Percentiles rank a stretch among this genome's conserved stretches.
phyloP scores from a whole-genome alignment of 2,113 vertebrate species.

The Hyperoodon ampullatus region DNA sequence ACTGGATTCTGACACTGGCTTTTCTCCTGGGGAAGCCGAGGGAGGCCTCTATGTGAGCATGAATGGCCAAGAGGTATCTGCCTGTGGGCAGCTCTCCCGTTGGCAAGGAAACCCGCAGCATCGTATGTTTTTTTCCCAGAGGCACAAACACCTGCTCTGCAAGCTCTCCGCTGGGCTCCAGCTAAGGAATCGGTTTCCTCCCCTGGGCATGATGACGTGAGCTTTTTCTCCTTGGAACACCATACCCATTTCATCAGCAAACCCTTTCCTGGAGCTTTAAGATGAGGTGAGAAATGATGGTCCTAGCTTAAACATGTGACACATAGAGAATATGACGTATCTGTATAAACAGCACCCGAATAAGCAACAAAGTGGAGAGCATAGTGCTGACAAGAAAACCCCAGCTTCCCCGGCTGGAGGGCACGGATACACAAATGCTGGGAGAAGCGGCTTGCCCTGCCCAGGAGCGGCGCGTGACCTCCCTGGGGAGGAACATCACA shows the following conservation, averaged over 20 bases:
- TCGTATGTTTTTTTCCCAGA: fast-evolving
- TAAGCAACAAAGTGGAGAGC: too few relatives aligned
- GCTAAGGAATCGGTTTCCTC: neutral
- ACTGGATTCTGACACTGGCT: neutral
- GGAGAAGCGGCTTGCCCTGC: fast-evolving
- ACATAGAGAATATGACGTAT: neutral
- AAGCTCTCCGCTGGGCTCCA: neutral
- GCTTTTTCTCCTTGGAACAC: neutral
- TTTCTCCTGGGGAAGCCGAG: fast-evolving
- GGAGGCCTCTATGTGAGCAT: neutral
- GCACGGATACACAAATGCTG: fast-evolving
- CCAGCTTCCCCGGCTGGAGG: neutral
- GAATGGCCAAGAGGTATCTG: neutral
- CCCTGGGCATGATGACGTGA: neutral
- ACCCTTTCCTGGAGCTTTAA: neutral
- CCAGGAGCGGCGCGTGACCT: too few relatives aligned
- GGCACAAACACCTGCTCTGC: neutral
- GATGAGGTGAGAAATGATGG: neutral
- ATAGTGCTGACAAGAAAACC: neutral
- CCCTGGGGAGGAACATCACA: fast-evolving
- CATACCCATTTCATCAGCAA: neutral
- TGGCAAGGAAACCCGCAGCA: neutral
- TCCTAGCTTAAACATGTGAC: neutral
- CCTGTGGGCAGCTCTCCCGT: neutral
- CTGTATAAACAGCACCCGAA: neutral